These are phyloP conservation scores for Etia nguti DNA, from an alignment of 2,113 vertebrate genomes.

Conservation along the genomic window DNA sequence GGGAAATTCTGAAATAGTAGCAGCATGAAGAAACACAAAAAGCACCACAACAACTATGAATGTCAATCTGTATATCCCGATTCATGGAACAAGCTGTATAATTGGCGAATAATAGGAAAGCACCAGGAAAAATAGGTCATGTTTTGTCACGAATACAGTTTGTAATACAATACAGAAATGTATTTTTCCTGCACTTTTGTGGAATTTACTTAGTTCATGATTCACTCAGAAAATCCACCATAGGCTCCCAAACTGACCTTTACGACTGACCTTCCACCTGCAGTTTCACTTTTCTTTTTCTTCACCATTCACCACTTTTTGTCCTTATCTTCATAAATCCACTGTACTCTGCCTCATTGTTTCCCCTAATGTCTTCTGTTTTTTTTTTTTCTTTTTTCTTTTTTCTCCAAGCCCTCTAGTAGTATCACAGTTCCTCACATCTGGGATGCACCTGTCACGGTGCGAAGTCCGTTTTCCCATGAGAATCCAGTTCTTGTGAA, in stretches of 20 bases:
- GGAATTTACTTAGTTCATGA: background rate
- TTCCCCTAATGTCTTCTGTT: background rate
- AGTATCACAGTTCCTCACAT: constrained; percentile 16
- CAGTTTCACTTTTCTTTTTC: background rate
- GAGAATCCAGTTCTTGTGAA: background rate
- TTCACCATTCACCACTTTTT: background rate
- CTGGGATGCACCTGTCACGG: constrained; percentile 41
- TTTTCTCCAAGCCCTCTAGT: background rate
- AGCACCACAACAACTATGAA: background rate
- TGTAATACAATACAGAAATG: background rate
- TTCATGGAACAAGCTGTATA: background rate
- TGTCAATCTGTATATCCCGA: background rate
- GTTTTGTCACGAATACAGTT: background rate
- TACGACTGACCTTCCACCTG: background rate
- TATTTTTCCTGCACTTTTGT: background rate
- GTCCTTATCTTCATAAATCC: background rate
- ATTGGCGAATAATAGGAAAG: background rate
- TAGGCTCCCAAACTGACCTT: background rate
- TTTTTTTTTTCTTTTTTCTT: background rate
- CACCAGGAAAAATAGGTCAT: background rate
- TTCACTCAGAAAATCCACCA: background rate
- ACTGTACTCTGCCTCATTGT: background rate
- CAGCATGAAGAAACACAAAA: rapidly evolving
- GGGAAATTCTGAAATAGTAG: background rate
- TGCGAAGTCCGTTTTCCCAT: constrained; percentile 4